Base-by-base conservation (phyloP, 1,140 invertebrate species). In the Drosophila rufa region DNA sequence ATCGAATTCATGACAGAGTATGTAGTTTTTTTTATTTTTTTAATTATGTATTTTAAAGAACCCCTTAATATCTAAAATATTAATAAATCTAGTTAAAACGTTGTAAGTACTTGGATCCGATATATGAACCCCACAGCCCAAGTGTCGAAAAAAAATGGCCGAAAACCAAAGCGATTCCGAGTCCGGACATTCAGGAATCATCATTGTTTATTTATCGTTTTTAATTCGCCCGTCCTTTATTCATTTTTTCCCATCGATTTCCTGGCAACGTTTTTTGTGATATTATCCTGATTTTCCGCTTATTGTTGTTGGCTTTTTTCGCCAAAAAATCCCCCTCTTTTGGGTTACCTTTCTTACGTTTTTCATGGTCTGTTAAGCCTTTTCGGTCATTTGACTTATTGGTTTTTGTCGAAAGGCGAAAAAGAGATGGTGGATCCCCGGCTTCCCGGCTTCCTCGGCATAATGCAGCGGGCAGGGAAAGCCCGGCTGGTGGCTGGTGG, bases 381-480 rank as follows among this genome's bases (percentile, higher is more conserved):
- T 90, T 87, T 90, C 89, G 81, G 85, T 90, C 81, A 82, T 90
- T 91, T 90, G 85, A 90, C 85, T 90, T 90, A 90, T 90, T 90
- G 85, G 81, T 91, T 90, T 73, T 90, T 90, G 60, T 59, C 55
- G 47, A 53, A 47, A 53, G 45, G 50, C 59, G 56, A 59, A 47
- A 64, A 58, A 55, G 33, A 42, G 56, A 68, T 48, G 50, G 75
- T 56, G 46, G 73, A 38, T 42, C 25, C 65, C 62, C 61, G 56
- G 69, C 48, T 60, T 12, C 53, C 19, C 14, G 36, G 36, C 11
- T 55, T 22, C 33, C 53, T 62, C 84, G 60, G 64, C 57, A 80
- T 71, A 79, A 80, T 75, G 55, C 64, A 77, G 38, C 43, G 53
- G 62, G 19, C 17, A 30, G 62, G 27, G 15, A 12, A 27, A 43